Percentiles rank a stretch among this genome's conserved stretches.
Conservation (phyloP, 2,113 vertebrate genomes). For the Seriola aureovittata region DNA sequence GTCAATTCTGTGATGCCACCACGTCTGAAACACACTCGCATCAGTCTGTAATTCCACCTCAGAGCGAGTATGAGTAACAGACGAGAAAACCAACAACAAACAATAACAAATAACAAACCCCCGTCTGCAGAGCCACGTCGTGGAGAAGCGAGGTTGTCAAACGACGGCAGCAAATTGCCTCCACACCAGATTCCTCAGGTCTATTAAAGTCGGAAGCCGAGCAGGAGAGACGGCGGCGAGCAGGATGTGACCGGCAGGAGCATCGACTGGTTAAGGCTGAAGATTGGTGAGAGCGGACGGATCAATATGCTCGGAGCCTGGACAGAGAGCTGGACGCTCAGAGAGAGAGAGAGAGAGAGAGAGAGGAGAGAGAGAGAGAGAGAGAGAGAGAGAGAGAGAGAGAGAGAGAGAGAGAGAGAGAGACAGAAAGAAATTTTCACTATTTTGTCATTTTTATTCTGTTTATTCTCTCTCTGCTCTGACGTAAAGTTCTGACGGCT, state of each 20-base stretch:
- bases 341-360: slow-evolving; percentile 20
- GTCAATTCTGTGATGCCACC: slow-evolving; percentile 56
- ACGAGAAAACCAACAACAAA: slow-evolving; percentile 45
- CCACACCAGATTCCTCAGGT: slow-evolving; percentile 72
- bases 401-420: not conserved
- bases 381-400: not conserved
- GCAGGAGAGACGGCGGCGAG: slow-evolving; percentile 49
- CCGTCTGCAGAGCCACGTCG: slow-evolving; percentile 16
- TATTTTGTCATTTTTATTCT: not conserved
- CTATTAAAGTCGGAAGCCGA: slow-evolving; percentile 64
- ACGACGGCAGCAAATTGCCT: slow-evolving; percentile 57
- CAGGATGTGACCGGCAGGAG: slow-evolving; percentile 69
- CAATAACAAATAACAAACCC: slow-evolving; percentile 49
- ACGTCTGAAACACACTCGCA: slow-evolving; percentile 22
- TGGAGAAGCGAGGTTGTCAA: slow-evolving; percentile 44
- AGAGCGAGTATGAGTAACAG: not conserved
- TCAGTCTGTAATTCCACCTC: slow-evolving; percentile 45
- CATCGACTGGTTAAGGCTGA: slow-evolving; percentile 72
- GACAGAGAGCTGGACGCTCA: slow-evolving; percentile 32
- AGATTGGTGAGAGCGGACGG: slow-evolving; percentile 65
- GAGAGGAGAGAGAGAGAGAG: slow-evolving; percentile 11
- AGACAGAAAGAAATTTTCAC: not conserved
- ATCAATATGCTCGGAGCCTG: slow-evolving; percentile 63
- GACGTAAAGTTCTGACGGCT: not conserved
- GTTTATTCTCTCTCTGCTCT: not conserved